Percentiles rank a stretch among this genome's conserved stretches.
phyloP scores from a whole-genome alignment of 2,888 invertebrate species.

The Eretmocerus hayati region DNA sequence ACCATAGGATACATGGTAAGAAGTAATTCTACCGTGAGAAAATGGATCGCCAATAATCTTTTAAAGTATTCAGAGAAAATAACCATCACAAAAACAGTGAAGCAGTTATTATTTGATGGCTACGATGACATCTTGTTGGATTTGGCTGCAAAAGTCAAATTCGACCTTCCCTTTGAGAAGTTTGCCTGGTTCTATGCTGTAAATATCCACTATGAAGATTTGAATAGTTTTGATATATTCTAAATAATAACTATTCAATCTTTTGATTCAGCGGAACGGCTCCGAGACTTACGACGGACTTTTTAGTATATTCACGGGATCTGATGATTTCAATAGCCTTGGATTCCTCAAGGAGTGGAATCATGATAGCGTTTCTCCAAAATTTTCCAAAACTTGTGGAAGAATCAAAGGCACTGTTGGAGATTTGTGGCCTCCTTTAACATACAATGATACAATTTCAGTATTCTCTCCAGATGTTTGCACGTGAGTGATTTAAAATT shows the following conservation, averaged over 20 bases:
- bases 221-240: constrained; percentile 1
- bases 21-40: constrained; percentile 23
- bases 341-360: constrained; percentile 71
- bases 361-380: constrained; percentile 51
- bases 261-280: constrained; percentile 73
- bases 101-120: constrained; percentile 72
- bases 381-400: constrained; percentile 59
- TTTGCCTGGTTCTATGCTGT: constrained; percentile 83
- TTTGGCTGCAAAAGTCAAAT: constrained; percentile 51
- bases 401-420: constrained; percentile 67
- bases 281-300: constrained; percentile 68
- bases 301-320: constrained; percentile 72
- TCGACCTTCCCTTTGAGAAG: constrained; percentile 61
- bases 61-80: constrained; percentile 51
- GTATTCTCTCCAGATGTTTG: constrained; percentile 75
- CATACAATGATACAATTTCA: constrained; percentile 52
- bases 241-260: constrained; percentile 13
- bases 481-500: constrained; percentile 63
- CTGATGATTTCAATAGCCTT: constrained; percentile 56
- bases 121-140: constrained; percentile 67
- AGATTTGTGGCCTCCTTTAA: constrained; percentile 71
- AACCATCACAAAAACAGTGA: constrained; percentile 57
- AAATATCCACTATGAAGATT: no score
- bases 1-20: constrained; percentile 59
- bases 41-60: constrained; percentile 48